Evolutionary conservation across 2,797 vertebrate genomes (phyloP).

Genomic region (Aselliscus stoliczkanus): DNA sequence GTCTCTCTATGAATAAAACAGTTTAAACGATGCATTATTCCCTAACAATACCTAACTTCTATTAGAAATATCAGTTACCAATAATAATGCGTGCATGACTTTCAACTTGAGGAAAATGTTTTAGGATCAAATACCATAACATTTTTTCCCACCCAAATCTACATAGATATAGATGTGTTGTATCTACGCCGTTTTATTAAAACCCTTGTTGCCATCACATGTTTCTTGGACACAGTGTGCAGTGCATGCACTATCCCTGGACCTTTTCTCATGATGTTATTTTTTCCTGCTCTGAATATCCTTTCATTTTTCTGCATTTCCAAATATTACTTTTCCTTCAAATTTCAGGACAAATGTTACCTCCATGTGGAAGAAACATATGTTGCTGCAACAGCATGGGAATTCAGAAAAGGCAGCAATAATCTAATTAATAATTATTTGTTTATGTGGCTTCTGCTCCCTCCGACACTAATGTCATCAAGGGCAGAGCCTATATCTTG

Average conservation of each 20-base stretch:
- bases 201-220: not conserved
- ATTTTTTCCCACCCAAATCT: not conserved
- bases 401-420: not conserved
- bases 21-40: not conserved
- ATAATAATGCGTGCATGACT: not conserved
- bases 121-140: not conserved
- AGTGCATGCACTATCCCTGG: not conserved
- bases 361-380: not conserved
- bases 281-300: not conserved
- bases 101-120: not conserved
- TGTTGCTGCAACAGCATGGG: not conserved
- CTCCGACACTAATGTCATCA: not conserved
- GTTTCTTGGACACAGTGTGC: accelerated
- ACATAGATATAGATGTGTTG: not conserved
- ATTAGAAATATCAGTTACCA: not conserved
- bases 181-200: not conserved
- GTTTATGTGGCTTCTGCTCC: not conserved
- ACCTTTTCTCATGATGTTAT: not conserved
- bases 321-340: not conserved
- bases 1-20: not conserved
- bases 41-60: not conserved
- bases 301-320: not conserved
- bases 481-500: not conserved
- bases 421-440: not conserved
- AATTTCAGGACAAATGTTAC: not conserved